Base-by-base conservation (phyloP, 2,113 vertebrate species). In the Pimephales promelas region DNA sequence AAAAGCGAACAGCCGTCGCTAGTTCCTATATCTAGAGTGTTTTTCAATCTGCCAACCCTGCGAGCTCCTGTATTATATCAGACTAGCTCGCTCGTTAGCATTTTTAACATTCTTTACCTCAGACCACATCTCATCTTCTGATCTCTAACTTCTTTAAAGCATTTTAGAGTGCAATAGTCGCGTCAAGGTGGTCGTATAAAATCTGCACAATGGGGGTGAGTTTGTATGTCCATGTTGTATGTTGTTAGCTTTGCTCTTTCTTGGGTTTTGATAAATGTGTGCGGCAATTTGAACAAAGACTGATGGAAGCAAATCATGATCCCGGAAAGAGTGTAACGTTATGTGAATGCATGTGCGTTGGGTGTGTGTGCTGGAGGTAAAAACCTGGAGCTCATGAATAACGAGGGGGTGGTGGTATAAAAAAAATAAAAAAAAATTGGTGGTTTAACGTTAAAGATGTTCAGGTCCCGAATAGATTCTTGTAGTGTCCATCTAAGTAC, bases 151-250 rank as follows among this genome's bases (percentile, higher is more conserved):
- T 82, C 13, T 56, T 20, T 56, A 56, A 24, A 82, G 52, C 52
- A 0, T 36, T 40, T 81, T 70, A 70, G 43, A 56, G 79, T 40
- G 64, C 79, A 26, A 8, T 71, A 56, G 57, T 70, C 79, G 70
- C 79, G 59, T 54, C 57, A 45, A 80, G 82, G 31, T 54, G 85
- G 66, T 79, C 79, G 79, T 52, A 43, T 80, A 80, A 73, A 71
- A 24, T n/a, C 86, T 59, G 49, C 85, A 73, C 78, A 81, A 90
- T 90, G 89, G 89, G 89, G 89, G 89, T 90, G 88, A 90, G 89
- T 88, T 73, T 83, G 62, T 61, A 26, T 83, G 82, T 85, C 43
- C 70, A 9, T 81, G 71, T 64, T 75, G 56, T 81, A 10, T 40
- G 66, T 79, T 22, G 73, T 49, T 72, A 47, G 72, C 45, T 10